phyloP scores from a whole-genome alignment of 2,888 invertebrate species.

The Apamea monoglypha region DNA sequence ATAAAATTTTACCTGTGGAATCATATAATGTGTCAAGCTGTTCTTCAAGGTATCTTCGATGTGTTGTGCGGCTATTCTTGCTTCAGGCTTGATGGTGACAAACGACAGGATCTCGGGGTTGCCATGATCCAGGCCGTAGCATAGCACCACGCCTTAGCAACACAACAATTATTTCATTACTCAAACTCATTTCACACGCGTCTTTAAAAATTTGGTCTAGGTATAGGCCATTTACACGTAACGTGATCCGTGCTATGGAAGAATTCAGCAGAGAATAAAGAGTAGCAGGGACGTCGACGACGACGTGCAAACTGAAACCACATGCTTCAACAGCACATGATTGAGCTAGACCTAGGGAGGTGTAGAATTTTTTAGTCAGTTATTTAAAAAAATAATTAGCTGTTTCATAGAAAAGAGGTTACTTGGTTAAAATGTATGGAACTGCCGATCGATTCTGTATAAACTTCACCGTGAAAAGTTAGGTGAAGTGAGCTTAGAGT shows the following conservation, averaged over 20 bases:
- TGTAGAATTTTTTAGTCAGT: not conserved
- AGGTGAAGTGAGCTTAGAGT: no score
- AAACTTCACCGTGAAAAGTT: no score
- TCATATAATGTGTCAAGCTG: constrained; percentile 94
- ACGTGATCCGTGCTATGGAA: not conserved
- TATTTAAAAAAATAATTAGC: not conserved
- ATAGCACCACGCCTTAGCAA: constrained; percentile 89
- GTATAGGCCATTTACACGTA: not conserved
- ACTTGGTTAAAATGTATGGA: no score
- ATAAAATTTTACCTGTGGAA: constrained; percentile 91
- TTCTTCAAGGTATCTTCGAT: constrained; percentile 92
- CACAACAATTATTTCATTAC: not conserved
- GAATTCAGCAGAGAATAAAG: not conserved
- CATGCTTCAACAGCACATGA: no score
- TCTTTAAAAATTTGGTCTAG: not conserved
- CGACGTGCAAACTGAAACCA: no score
- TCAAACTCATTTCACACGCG: not conserved
- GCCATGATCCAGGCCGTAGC: constrained; percentile 94
- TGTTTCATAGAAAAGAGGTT: no score
- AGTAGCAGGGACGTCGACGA: no score
- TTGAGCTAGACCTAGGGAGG: no score
- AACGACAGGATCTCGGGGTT: constrained; percentile 94
- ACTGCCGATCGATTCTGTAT: no score
- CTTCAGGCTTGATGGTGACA: constrained; percentile 86
- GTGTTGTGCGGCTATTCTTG: constrained; percentile 89